Evolutionary conservation across 2,888 invertebrate species (phyloP), one percentile per base, ranked within the genome.

Genomic region (Cantharis rustica): DNA sequence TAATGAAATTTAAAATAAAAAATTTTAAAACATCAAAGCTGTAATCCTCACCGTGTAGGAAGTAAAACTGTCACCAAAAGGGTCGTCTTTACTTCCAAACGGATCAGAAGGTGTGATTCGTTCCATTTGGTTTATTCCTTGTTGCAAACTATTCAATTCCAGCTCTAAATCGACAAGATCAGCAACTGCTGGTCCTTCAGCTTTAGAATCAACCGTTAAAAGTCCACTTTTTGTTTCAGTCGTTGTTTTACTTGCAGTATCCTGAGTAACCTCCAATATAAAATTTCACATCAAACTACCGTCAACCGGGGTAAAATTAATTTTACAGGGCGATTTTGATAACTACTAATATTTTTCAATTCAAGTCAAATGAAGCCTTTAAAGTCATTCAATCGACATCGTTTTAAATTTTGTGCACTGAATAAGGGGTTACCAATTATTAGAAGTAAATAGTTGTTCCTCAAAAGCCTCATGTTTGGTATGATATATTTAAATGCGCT

Each of bases 101-200:
- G 91, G 90, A 84, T 93, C 93, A 47, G 92, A 93, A 10, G 93
- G 93, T 3, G 96, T 96, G 47, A 96, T 93, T 75, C 95, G 92
- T 87, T 96, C 96, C 90, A 96, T 95, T 88, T 96, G 96, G 81
- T 95, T 94, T 79, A 96, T 93, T 1, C 96, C 96, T 81, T 96
- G 93, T 86, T 96, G 94, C 83, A 96, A 89, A 75, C 95, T 96
- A 85, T 93, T 95, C 78, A 97, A 89, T 88, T 96, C 96, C 84
- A 96, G 93, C 87, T 96, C 96, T 80, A 96, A 89, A 88, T 96
- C 96, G 15, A 97, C 94, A 78, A 97, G 89, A 89, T 96, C 96
- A 1, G 96, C 96, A 47, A 96, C 95, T 20, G 93, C 93, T n/a
- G 91, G 92, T 69, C 90, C 71, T 23, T 73, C 75, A 9, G 70